A percentile compares a stretch with the other conserved stretches of the same genome.
Evolutionary conservation across 2,888 invertebrate genomes (phyloP).

Genomic region (Drosophila emarginata): DNA sequence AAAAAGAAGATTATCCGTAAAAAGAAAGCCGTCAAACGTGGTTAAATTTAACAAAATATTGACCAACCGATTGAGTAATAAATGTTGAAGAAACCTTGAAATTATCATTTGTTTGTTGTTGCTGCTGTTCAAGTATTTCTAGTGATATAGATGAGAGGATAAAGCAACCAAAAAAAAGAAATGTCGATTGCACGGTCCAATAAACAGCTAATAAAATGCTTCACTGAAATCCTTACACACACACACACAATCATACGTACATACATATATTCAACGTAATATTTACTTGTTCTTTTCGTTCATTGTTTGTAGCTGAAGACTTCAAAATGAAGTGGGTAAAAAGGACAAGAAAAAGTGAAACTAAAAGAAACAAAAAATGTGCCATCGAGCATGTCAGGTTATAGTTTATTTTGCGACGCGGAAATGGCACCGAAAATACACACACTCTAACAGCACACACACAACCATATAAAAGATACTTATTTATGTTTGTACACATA

Average conservation of each 20-base stretch:
- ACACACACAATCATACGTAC: no score
- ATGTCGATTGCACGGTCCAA: constrained; percentile 5
- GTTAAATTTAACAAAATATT: background rate
- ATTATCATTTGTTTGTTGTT: constrained; percentile 4
- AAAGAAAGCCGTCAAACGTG: background rate
- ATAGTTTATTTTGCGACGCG: constrained; percentile 41
- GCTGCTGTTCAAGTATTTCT: background rate
- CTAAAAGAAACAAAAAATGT: constrained; percentile 19
- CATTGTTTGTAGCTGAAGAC: no score
- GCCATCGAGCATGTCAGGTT: constrained; percentile 34
- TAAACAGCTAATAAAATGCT: constrained; percentile 1
- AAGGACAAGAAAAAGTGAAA: constrained; percentile 20
- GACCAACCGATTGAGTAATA: background rate
- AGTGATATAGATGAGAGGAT: background rate
- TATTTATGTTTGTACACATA: background rate
- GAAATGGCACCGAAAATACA: constrained; percentile 13
- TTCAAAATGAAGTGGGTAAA: constrained; percentile 10
- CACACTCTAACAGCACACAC: background rate
- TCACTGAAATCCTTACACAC: background rate
- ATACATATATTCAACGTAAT: no score
- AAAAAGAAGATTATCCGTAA: background rate
- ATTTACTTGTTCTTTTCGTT: no score
- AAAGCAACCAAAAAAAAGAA: background rate
- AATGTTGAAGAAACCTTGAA: background rate
- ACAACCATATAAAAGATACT: no score